Evolutionary conservation across 2,113 vertebrate genomes (phyloP), one percentile per base, ranked within the genome.

Genomic region (Thymallus thymallus): DNA sequence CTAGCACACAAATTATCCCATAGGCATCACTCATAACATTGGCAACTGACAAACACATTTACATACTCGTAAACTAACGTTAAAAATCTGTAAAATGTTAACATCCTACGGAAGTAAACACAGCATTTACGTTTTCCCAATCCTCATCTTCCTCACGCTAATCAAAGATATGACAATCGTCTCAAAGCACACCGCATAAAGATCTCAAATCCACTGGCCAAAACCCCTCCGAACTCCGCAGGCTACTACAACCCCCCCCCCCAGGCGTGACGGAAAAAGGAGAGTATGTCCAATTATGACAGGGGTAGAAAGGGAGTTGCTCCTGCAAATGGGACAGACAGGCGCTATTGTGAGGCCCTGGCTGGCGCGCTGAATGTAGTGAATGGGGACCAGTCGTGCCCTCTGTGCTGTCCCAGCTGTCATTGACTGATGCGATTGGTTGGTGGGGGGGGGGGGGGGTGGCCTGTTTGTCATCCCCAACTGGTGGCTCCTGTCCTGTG

Each of bases 361-460:
- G 75, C 76, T 75, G 79, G 77, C 75, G 12, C 73, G 86, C 89
- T 95, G 94, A 96, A 96, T 91, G 92, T 77, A 74, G 85, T 95
- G 95, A 97, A 97, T 94, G 90, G 94, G 83, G 89, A 94, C 91
- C 94, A 93, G 94, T 93, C 94, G 89, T 94, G 93, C 92, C 94
- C 94, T 96, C 95, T 94, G 93, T 93, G 92, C 16, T 92, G 94
- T 91, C 94, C 93, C 95, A 97, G 94, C 95, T 96, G 95, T 95
- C 95, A 94, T 92, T 86, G 91, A 93, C 91, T 94, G 92, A 90
- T 85, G 55, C 94, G 93, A 14, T 64, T 29, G 94, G 91, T 91
- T 92, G 94, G 91, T 68, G 83, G 81, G 73, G 74, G 75, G 69
- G 72, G 13, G 22, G 4, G 48, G 23, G 1, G 16, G 92, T 92